Evolutionary conservation across 2,797 vertebrate genomes (phyloP).

Genomic region (Nyctalus aviator): DNA sequence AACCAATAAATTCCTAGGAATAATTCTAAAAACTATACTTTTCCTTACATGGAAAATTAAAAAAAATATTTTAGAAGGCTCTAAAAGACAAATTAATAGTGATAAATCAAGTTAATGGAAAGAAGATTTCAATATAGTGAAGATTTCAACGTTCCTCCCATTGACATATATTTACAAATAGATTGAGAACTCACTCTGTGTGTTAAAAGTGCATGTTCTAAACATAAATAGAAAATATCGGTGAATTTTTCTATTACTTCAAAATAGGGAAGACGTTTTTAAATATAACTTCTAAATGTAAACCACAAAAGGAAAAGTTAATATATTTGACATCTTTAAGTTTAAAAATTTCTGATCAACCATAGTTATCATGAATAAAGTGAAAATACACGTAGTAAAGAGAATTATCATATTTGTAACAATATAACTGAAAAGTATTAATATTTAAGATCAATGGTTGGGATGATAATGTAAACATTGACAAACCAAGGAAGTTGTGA

Average conservation of each 20-base stretch:
- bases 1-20: background rate
- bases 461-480: background rate
- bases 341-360: background rate
- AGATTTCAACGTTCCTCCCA: background rate
- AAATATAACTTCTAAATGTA: background rate
- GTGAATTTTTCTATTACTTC: background rate
- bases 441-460: background rate
- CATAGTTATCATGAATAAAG: background rate
- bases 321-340: background rate
- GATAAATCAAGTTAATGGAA: background rate
- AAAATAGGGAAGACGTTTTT: background rate
- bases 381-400: background rate
- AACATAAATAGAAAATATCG: background rate
- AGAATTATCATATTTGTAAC: background rate
- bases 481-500: background rate
- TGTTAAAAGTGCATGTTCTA: background rate
- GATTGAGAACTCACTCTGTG: background rate
- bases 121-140: background rate
- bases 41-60: background rate
- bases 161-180: background rate
- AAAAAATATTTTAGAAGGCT: background rate
- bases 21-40: background rate
- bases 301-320: background rate
- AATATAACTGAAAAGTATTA: background rate
- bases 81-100: background rate